These are phyloP conservation scores for Cryptoblepharus egeriae DNA, from an alignment of 2,797 vertebrate species.

Conservation along the genomic window DNA sequence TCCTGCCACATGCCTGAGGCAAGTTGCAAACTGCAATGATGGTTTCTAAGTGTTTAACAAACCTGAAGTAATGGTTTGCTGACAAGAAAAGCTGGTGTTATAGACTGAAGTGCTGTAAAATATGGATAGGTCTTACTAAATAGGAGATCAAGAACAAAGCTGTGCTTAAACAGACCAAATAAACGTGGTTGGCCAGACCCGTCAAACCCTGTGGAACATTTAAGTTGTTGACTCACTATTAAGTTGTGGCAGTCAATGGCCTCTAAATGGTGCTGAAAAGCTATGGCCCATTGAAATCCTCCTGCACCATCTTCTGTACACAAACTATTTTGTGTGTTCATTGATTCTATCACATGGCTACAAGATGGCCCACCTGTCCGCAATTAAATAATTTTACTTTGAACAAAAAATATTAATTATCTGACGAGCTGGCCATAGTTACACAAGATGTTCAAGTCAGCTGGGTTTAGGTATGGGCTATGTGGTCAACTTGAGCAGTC, in stretches of 20 bases:
- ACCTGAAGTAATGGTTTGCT: neutral
- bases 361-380: too few relatives aligned
- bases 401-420: too few relatives aligned
- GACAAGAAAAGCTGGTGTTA: neutral
- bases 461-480: too few relatives aligned
- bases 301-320: neutral
- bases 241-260: neutral
- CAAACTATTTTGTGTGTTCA: neutral
- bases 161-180: neutral
- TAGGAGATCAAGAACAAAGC: neutral
- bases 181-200: neutral
- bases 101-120: neutral
- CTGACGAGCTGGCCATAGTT: too few relatives aligned
- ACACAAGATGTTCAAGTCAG: too few relatives aligned
- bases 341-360: neutral
- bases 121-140: neutral
- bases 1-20: neutral
- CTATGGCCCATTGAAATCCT: too few relatives aligned
- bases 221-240: too few relatives aligned
- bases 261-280: neutral
- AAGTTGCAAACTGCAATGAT: neutral
- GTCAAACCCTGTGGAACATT: neutral
- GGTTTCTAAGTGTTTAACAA: neutral
- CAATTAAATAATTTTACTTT: neutral
- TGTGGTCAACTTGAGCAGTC: neutral